Evolutionary conservation across 2,888 invertebrate species (phyloP).

Genomic region (Tetragnatha montana): DNA sequence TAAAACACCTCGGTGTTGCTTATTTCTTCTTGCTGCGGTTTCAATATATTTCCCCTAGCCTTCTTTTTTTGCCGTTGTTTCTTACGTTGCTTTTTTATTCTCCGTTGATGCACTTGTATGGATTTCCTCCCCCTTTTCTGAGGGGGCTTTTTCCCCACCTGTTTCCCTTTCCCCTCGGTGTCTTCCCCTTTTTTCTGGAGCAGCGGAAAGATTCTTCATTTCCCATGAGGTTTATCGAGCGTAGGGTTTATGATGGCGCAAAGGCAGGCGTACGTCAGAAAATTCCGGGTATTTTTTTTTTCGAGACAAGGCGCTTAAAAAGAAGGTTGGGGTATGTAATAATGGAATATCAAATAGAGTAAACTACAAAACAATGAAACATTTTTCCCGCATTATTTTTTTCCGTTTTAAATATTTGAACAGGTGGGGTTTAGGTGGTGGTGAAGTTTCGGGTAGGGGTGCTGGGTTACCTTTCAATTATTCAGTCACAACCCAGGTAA

Average conservation of each 20-base stretch:
- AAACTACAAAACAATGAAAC: slow-evolving; percentile 30
- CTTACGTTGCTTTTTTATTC: slow-evolving; percentile 10
- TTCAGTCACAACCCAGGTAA: not conserved
- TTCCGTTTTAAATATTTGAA: not conserved
- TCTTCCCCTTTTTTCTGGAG: slow-evolving; percentile 18
- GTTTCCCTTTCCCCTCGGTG: slow-evolving; percentile 2
- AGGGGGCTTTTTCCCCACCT: slow-evolving; percentile 1
- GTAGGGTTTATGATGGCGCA: slow-evolving; percentile 51
- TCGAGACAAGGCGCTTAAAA: not conserved
- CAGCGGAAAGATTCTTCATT: slow-evolving; percentile 46
- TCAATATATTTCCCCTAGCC: slow-evolving; percentile 54
- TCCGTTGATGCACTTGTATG: slow-evolving; percentile 39
- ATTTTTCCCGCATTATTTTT: slow-evolving; percentile 6
- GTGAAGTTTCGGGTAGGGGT: not conserved
- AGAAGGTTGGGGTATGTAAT: slow-evolving; percentile 33
- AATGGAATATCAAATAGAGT: slow-evolving; percentile 66
- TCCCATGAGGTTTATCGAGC: slow-evolving; percentile 59
- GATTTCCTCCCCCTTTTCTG: slow-evolving; percentile 8
- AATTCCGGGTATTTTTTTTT: not conserved
- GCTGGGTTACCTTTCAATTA: not conserved
- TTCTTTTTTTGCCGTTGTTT: slow-evolving; percentile 15
- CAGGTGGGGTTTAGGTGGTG: not conserved
- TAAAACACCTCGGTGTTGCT: slow-evolving; percentile 68
- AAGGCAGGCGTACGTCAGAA: slow-evolving; percentile 50
- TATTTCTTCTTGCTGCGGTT: slow-evolving; percentile 56